Conservation (phyloP, 2,797 vertebrate genomes). For the Semaprochilodus insignis region DNA sequence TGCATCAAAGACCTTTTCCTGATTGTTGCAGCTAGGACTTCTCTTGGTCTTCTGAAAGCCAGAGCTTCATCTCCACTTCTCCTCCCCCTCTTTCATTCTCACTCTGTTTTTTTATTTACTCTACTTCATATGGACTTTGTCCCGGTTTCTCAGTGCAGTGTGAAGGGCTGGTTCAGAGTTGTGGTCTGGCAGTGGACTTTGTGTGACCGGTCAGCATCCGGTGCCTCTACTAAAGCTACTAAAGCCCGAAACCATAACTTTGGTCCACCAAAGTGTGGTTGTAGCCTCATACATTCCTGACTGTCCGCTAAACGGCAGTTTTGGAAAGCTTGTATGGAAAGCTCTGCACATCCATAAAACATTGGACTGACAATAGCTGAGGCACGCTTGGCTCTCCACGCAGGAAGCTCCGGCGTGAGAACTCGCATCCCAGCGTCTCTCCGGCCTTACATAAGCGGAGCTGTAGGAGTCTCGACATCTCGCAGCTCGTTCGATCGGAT, state of each 20-base stretch:
- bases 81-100: background rate
- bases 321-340: too few species aligned
- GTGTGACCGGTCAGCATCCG: constrained; percentile 6
- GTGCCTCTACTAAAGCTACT: background rate
- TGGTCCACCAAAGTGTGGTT: too few species aligned
- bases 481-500: background rate
- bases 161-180: background rate
- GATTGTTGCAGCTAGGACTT: too few species aligned
- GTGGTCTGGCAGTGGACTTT: background rate
- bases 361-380: background rate
- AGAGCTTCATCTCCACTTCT: background rate
- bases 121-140: background rate
- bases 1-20: too few species aligned
- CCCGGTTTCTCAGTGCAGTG: background rate
- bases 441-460: background rate
- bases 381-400: background rate
- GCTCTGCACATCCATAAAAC: background rate
- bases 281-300: too few species aligned
- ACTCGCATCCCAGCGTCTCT: background rate
- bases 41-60: background rate
- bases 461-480: background rate
- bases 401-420: background rate
- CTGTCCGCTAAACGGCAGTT: too few species aligned
- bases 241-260: too few species aligned
- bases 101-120: background rate